phyloP scores from a whole-genome alignment of 2,797 vertebrate genomes.

The Pristis pectinata region DNA sequence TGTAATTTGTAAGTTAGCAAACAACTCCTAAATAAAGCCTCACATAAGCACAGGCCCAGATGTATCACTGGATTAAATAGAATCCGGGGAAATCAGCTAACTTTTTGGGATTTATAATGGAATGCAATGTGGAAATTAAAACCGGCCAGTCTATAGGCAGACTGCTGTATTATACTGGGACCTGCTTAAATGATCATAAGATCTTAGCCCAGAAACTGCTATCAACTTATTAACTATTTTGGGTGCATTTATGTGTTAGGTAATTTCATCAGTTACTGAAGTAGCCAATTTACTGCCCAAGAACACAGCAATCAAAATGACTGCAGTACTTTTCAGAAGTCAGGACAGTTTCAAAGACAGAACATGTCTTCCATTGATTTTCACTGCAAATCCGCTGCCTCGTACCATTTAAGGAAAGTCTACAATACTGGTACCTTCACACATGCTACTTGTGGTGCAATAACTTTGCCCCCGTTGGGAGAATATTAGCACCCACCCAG shows the following conservation, averaged over 20 bases:
- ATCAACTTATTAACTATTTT: background rate
- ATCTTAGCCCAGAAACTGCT: background rate
- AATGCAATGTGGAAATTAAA: background rate
- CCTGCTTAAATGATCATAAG: background rate
- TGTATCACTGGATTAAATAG: slow-evolving; percentile 13
- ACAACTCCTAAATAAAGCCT: background rate
- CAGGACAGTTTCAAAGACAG: background rate
- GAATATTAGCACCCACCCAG: background rate
- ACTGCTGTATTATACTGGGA: background rate
- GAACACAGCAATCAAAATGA: background rate
- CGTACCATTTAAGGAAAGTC: background rate
- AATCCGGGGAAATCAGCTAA: background rate
- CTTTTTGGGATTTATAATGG: background rate
- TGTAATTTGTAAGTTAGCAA: background rate
- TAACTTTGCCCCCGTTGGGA: background rate
- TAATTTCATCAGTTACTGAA: background rate
- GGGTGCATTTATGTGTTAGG: background rate
- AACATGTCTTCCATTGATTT: background rate
- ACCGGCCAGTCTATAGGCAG: background rate
- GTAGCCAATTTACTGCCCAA: background rate
- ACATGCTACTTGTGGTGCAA: background rate
- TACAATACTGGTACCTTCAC: slow-evolving; percentile 3
- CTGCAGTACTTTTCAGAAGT: background rate
- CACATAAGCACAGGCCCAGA: too few relatives aligned
- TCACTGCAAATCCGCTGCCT: background rate